Percentiles rank a stretch among this genome's conserved stretches.
Conservation (phyloP, 2,888 invertebrate species). For the Ischnura elegans region DNA sequence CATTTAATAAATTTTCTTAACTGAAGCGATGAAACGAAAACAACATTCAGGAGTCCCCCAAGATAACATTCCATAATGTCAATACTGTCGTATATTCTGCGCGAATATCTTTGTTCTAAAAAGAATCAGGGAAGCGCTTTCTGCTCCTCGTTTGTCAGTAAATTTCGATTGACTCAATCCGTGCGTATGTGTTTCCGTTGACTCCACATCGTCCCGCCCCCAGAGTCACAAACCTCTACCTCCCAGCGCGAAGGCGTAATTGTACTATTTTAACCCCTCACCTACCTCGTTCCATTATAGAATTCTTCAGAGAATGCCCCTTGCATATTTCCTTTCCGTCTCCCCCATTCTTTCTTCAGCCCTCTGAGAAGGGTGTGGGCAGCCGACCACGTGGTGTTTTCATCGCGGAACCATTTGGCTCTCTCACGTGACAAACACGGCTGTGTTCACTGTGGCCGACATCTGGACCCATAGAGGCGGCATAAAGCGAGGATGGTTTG, state of each 20-base stretch:
- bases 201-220: background rate
- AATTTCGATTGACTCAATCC: background rate
- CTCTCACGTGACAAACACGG: constrained; percentile 33
- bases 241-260: background rate
- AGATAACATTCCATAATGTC: too few species aligned
- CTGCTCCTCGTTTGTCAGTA: background rate
- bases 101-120: too few species aligned
- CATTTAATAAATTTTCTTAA: too few species aligned
- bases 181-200: background rate
- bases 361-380: background rate
- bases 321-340: background rate
- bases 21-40: too few species aligned
- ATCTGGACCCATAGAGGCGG: background rate
- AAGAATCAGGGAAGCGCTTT: background rate
- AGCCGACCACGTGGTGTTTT: constrained; percentile 11
- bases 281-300: background rate
- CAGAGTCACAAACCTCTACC: background rate
- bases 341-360: background rate
- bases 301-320: too few species aligned
- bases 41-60: too few species aligned
- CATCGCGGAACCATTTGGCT: constrained; percentile 19
- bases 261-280: background rate
- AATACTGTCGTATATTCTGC: too few species aligned
- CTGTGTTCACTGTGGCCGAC: constrained; percentile 20
- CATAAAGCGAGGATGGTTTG: background rate